Evolutionary conservation across 1,140 invertebrate genomes (phyloP), one percentile per base, ranked within the genome.

Genomic region (Stenopsyche tienmushanensis): DNA sequence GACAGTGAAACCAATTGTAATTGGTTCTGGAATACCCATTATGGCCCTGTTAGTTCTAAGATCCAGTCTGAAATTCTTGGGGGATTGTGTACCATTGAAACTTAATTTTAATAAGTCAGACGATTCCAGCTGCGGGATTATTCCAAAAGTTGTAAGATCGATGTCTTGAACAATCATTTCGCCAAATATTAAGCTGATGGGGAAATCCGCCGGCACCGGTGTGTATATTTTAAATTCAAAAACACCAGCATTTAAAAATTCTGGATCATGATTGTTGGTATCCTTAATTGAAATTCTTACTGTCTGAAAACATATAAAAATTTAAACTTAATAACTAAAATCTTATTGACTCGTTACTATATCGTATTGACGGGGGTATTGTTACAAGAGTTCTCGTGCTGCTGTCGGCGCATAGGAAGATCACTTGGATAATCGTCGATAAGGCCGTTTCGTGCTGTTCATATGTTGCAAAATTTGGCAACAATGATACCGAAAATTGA

Each of bases 181-280:
- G n/a, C 47, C 53, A 39, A 59, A 66, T 8, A 60, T 7, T 9
- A 25, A 24, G 7, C 47, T 62, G 1, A 70, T 41, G 3, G 54
- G 47, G 21, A 66, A 26, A 9, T 45, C 54, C 10, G 53, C 44
- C 1, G 39, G 21, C 10, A 64, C 23, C 2, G 68, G 68, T 8
- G 59, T 64, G 47, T 44, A 64, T n/a, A 70, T 64, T 47, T 24
- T 59, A 20, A 50, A 64, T 1, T 53, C 34, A 25, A 18, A 66
- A 17, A 18, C 15, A 17, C 17, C 25, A 26, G 13, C 34, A 2
- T 39, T 57, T 21, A 55, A 26, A 23, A 66, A 64, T 47, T 52
- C 59, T 5, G 68, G 68, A 10, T n/a, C 2, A 42, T 70, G 34
- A 41, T 63, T 70, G 25, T 70, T 70, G 2, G 64, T 70, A 26